Evolutionary conservation across 2,888 invertebrate genomes (phyloP).

Genomic region (Leistus spinibarbis): DNA sequence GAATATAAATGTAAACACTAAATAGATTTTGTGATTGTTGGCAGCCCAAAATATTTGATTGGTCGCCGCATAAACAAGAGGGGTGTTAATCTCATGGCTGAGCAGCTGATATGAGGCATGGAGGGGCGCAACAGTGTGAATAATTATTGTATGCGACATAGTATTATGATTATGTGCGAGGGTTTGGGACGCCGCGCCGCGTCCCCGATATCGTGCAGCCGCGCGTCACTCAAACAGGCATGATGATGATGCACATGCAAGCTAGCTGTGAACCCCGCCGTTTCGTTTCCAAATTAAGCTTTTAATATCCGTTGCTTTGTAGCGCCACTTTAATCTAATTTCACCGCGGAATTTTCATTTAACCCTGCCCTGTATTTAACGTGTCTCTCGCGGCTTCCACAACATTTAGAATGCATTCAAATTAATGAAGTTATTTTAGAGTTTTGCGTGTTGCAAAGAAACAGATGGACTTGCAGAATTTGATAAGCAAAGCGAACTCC

Average conservation of each 20-base stretch:
- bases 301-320: conserved; percentile 40
- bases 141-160: conserved; percentile 11
- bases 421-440: conserved; percentile 39
- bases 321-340: conserved; percentile 39
- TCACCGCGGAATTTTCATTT: conserved; percentile 37
- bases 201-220: neutral
- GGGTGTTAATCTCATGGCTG: neutral
- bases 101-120: neutral
- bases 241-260: neutral
- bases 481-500: conserved; percentile 20
- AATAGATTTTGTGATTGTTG: neutral
- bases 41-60: neutral
- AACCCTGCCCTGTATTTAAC: conserved; percentile 38
- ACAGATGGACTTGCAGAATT: conserved; percentile 31
- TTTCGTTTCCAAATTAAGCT: conserved; percentile 37
- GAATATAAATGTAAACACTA: neutral
- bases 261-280: neutral
- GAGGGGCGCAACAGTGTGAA: conserved; percentile 32
- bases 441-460: conserved; percentile 16
- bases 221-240: neutral
- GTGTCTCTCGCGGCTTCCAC: conserved; percentile 36
- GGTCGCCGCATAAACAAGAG: neutral
- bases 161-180: neutral
- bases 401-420: conserved; percentile 39
- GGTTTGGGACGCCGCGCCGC: neutral